These are phyloP conservation scores for Lasiurus borealis DNA, from an alignment of 2,113 vertebrate genomes.

Conservation along the genomic window DNA sequence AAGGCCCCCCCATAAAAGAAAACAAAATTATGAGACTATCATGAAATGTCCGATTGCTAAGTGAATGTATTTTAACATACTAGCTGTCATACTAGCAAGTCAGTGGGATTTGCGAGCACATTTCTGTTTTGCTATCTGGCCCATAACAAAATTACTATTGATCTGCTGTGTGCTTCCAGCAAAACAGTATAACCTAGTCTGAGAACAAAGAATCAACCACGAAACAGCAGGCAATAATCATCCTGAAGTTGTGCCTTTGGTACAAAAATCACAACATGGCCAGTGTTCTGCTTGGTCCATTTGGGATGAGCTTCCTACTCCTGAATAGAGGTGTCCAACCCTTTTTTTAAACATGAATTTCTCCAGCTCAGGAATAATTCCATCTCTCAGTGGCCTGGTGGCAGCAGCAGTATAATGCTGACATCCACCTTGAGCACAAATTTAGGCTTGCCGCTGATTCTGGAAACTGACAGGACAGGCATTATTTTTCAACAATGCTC, in stretches of 20 bases:
- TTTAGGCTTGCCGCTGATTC: not conserved
- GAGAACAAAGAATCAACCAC: constrained; percentile 65
- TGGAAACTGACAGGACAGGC: constrained; percentile 59
- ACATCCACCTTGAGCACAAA: constrained; percentile 25
- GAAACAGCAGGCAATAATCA: constrained; percentile 73
- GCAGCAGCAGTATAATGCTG: constrained; percentile 52
- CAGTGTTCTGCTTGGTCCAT: constrained; percentile 34
- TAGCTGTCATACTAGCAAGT: constrained; percentile 67
- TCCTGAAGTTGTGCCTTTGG: constrained; percentile 46
- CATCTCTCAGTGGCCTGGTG: not conserved
- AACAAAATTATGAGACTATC: constrained; percentile 62
- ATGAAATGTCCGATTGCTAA: constrained; percentile 60
- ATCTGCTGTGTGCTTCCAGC: constrained; percentile 80
- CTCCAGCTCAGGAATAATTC: not conserved
- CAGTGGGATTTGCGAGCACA: constrained; percentile 77
- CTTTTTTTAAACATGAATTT: not conserved
- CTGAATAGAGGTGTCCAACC: not conserved
- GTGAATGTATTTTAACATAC: constrained; percentile 67
- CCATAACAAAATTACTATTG: constrained; percentile 83
- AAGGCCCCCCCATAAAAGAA: not conserved
- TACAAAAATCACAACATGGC: constrained; percentile 61
- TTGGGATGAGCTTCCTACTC: constrained; percentile 50
- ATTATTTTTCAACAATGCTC: constrained; percentile 22
- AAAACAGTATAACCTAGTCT: constrained; percentile 53
- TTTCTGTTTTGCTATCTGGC: constrained; percentile 85